A percentile compares a stretch with the other conserved stretches of the same genome.
Evolutionary conservation across 2,888 invertebrate species (phyloP).

Genomic region (Auanema sp.): DNA sequence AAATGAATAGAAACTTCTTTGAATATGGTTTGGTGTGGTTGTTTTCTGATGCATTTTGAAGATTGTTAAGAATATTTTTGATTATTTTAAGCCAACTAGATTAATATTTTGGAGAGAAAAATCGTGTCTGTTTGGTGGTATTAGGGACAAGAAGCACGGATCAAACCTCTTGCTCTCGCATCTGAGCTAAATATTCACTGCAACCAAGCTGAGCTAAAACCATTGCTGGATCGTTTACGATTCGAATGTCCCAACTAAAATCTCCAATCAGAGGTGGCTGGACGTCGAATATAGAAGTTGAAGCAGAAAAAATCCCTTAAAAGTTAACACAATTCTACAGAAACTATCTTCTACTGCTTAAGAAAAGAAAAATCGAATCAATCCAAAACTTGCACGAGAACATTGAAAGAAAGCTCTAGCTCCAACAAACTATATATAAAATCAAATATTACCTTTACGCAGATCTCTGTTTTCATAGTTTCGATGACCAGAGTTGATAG

Average conservation of each 20-base stretch:
- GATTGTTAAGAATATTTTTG: not conserved
- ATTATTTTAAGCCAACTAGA: not conserved
- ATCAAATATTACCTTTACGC: not conserved
- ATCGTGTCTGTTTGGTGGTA: not conserved
- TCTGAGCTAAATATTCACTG: slow-evolving; percentile 55
- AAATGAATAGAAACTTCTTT: too few relatives aligned
- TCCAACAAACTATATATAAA: not conserved
- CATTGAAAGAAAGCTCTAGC: not conserved
- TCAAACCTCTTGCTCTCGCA: slow-evolving; percentile 59
- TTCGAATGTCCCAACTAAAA: slow-evolving; percentile 54
- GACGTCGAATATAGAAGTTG: slow-evolving; percentile 46
- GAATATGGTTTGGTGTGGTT: too few relatives aligned
- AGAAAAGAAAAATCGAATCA: not conserved
- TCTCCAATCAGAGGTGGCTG: slow-evolving; percentile 32
- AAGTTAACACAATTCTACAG: not conserved
- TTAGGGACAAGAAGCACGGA: not conserved
- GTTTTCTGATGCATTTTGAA: not conserved
- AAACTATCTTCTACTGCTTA: not conserved
- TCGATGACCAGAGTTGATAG: slow-evolving; percentile 9
- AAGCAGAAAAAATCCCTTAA: slow-evolving; percentile 38
- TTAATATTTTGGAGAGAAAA: too few relatives aligned
- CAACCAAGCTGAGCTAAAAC: slow-evolving; percentile 60
- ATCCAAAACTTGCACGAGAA: not conserved
- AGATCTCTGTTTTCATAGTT: slow-evolving; percentile 1
- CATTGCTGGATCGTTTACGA: slow-evolving; percentile 55